Evolutionary conservation across 2,888 invertebrate genomes (phyloP), one percentile per base, ranked within the genome.

Genomic region (Hipparchia semele): DNA sequence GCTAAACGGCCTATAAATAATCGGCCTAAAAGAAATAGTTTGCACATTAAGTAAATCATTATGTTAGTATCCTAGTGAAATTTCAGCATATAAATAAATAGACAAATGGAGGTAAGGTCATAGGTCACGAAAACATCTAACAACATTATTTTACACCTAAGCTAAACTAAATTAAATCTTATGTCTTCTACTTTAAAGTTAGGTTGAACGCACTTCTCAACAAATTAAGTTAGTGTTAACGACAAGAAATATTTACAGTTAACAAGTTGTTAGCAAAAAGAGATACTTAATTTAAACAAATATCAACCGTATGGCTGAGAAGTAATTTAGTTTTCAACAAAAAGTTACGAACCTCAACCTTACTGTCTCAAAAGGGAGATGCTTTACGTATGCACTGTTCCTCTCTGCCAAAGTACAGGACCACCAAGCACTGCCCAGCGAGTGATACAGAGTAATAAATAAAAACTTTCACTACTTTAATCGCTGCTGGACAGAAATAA

Each of bases 211-310:
- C 39, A 69, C 76, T 67, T 67, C 69, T 77, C 53, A 60, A 74
- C 66, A 75, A 74, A 70, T 75, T 79, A 75, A 69, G 75, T 81
- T 78, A 74, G 69, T 73, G 72, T 78, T 78, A 90, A 89, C 86
- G 86, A 90, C 81, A 84, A 84, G 87, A 90, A 81, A 77, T 84
- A 84, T 86, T 86, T 83, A 87, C 82, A 83, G 84, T 82, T 87
- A 81, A 80, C 82, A 80, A 80, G 80, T 82, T 81, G 76, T 78
- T 77, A 74, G 74, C 59, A 64, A 74, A 78, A 76, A 78, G 23
- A 76, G 75, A 61, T n/a, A 66, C 58, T 23, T 51, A 66, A 65
- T 68, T 74, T 70, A 23, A 51, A 71, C 68, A 51, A 85, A 80
- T 79, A 79, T 83, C 73, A 72, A 79, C 80, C 78, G 61, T 84